phyloP scores from a whole-genome alignment of 2,113 vertebrate genomes.

The Psammodynastes pulverulentus region DNA sequence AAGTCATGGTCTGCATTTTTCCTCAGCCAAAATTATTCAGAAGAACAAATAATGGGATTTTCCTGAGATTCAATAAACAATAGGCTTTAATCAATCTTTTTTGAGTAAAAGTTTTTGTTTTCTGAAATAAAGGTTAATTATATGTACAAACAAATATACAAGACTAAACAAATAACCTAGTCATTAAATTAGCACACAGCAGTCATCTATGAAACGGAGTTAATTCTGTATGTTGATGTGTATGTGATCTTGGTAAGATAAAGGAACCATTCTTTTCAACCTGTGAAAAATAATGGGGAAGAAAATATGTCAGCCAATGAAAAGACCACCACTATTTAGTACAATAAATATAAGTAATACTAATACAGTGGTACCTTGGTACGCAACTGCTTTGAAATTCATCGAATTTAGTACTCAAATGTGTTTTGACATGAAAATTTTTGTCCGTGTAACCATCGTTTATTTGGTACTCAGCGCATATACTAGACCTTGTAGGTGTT shows the following conservation, averaged over 20 bases:
- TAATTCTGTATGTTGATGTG: constrained; percentile 42
- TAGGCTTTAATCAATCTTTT: constrained; percentile 62
- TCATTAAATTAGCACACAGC: constrained; percentile 29
- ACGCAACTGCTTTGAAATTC: background rate
- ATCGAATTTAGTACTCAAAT: background rate
- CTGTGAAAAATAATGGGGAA: constrained; percentile 58
- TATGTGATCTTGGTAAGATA: constrained; percentile 80
- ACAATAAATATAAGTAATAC: background rate
- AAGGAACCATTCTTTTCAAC: constrained; percentile 77
- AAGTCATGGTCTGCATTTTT: background rate
- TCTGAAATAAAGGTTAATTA: constrained; percentile 58
- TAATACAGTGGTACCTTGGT: background rate
- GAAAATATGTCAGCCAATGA: background rate
- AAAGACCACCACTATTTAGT: background rate
- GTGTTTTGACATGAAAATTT: background rate
- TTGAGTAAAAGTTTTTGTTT: constrained; percentile 50
- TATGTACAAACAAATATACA: constrained; percentile 75
- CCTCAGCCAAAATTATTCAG: background rate
- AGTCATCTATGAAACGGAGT: constrained; percentile 26
- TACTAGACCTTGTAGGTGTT: background rate
- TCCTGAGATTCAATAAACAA: constrained; percentile 46
- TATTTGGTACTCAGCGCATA: background rate
- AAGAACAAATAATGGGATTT: constrained; percentile 10
- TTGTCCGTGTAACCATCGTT: background rate
- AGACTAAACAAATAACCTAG: constrained; percentile 41